Conservation (phyloP, 2,113 vertebrate genomes). For the Peromyscus maniculatus region DNA sequence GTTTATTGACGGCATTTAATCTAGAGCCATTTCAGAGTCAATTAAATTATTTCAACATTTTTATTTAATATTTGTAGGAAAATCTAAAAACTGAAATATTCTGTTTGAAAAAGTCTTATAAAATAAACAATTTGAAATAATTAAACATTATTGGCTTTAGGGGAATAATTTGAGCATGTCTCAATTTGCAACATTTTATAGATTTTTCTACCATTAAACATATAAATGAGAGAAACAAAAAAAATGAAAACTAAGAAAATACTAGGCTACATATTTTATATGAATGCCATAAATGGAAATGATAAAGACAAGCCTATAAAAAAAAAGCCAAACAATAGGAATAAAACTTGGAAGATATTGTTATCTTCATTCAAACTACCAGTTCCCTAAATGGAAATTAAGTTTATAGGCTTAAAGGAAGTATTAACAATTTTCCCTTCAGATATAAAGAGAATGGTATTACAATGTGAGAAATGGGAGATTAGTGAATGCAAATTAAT, state of each 20-base stretch:
- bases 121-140: constrained; percentile 57
- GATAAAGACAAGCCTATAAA: constrained; percentile 68
- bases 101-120: constrained; percentile 17
- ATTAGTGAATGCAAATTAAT: constrained; percentile 82
- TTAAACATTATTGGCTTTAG: constrained; percentile 54
- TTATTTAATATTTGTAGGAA: constrained; percentile 52
- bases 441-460: constrained; percentile 76
- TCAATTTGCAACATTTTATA: not conserved
- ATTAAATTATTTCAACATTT: constrained; percentile 55
- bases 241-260: constrained; percentile 13
- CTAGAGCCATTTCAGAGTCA: not conserved
- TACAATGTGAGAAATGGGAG: constrained; percentile 54
- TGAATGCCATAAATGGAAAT: constrained; percentile 60
- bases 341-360: constrained; percentile 68
- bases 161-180: constrained; percentile 1
- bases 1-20: constrained; percentile 27
- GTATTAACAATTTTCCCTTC: constrained; percentile 75
- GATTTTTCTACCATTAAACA: constrained; percentile 27
- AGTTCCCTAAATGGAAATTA: constrained; percentile 71
- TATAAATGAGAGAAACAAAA: constrained; percentile 14
- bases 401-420: constrained; percentile 76
- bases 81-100: constrained; percentile 53
- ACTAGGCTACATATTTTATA: constrained; percentile 58
- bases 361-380: constrained; percentile 74
- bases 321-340: constrained; percentile 56